Percentiles rank a stretch among this genome's conserved stretches.
phyloP scores from a whole-genome alignment of 1,140 invertebrate species.

The Drosophila lini region DNA sequence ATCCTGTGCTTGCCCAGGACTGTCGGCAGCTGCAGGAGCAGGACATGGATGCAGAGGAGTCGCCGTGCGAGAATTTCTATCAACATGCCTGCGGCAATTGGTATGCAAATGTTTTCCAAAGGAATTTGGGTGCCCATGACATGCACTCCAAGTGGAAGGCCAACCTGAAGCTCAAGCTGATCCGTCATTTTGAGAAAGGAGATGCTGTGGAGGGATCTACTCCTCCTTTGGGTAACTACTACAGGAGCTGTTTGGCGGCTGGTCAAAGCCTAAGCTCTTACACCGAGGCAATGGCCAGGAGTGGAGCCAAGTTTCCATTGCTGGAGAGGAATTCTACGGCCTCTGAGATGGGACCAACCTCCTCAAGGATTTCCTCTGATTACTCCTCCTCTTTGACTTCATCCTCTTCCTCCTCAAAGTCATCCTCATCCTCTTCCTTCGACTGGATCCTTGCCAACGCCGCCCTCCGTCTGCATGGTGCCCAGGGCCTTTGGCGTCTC shows the following conservation, averaged over 20 bases:
- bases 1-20: background rate
- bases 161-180: conserved; percentile 55
- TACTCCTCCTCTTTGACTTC: too few relatives aligned
- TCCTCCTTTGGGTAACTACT: conserved; percentile 38
- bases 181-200: conserved; percentile 43
- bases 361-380: background rate
- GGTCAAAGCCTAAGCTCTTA: conserved; percentile 50
- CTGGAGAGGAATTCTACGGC: background rate
- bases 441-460: conserved; percentile 58
- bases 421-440: conserved; percentile 13
- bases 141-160: conserved; percentile 59
- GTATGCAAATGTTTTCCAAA: conserved; percentile 40
- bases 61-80: conserved; percentile 66
- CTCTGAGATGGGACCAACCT: too few relatives aligned
- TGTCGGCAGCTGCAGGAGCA: conserved; percentile 21
- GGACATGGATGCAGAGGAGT: conserved; percentile 39
- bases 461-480: conserved; percentile 59
- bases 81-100: conserved; percentile 77
- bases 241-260: conserved; percentile 54
- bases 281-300: conserved; percentile 36
- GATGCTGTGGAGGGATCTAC: background rate
- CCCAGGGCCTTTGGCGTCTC: conserved; percentile 60
- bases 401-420: too few relatives aligned
- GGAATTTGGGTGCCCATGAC: conserved; percentile 59
- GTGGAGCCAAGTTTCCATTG: conserved; percentile 8